phyloP scores from a whole-genome alignment of 2,888 invertebrate species.

The Mantis religiosa region DNA sequence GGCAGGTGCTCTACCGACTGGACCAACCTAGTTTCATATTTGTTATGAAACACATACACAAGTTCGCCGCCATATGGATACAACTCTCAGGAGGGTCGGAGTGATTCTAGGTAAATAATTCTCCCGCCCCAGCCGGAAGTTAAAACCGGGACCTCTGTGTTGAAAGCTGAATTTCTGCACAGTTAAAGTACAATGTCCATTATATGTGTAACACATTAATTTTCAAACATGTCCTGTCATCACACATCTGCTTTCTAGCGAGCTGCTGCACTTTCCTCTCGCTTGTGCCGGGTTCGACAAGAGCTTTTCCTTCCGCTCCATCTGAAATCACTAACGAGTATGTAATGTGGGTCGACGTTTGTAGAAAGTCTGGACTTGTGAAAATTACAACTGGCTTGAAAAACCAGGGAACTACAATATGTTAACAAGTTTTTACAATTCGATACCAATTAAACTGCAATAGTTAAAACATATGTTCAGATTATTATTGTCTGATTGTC shows the following conservation, averaged over 20 bases:
- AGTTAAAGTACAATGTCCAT: background rate
- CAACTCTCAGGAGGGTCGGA: too few species aligned
- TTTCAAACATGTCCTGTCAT: background rate
- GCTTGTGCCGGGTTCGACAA: background rate
- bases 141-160: too few species aligned
- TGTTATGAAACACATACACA: too few species aligned
- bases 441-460: background rate
- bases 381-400: background rate
- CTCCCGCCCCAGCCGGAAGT: too few species aligned
- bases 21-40: too few species aligned
- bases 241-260: background rate
- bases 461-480: background rate
- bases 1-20: too few species aligned
- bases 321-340: background rate
- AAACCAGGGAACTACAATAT: background rate
- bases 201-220: background rate
- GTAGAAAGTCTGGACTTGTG: background rate
- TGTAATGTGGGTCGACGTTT: background rate
- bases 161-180: background rate
- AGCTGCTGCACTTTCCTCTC: background rate
- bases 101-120: too few species aligned
- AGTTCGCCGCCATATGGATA: too few species aligned
- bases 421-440: background rate
- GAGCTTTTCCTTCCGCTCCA: background rate
- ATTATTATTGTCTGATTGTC: background rate